Conservation (phyloP, 2,888 invertebrate genomes). For the Eupithecia dodoneata region DNA sequence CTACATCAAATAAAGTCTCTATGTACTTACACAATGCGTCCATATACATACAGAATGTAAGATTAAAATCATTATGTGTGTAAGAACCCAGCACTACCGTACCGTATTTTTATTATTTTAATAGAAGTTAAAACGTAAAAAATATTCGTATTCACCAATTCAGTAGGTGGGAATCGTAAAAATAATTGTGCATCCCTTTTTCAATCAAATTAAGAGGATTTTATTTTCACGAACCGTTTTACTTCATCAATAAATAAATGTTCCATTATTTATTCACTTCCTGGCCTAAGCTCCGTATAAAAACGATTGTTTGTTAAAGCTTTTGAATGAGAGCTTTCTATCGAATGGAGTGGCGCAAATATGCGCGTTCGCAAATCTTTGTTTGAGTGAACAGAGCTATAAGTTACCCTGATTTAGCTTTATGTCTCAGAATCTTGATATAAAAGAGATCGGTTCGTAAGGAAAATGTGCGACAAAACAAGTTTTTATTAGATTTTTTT, state of each 20-base stretch:
- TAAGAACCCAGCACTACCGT: neutral
- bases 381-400: conserved; percentile 39
- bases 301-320: conserved; percentile 50
- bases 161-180: neutral
- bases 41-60: neutral
- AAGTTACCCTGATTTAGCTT: conserved; percentile 11
- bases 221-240: conserved; percentile 20
- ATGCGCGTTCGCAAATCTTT: conserved; percentile 48
- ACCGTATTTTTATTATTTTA: neutral
- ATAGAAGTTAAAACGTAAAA: neutral
- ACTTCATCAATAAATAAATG: conserved; percentile 24
- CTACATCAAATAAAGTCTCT: neutral
- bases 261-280: conserved; percentile 33
- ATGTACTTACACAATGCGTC: neutral
- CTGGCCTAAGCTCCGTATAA: conserved; percentile 35
- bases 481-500: neutral
- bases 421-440: conserved; percentile 5
- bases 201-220: conserved; percentile 26
- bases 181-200: conserved; percentile 23
- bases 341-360: conserved; percentile 52
- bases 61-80: neutral
- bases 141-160: neutral
- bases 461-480: neutral
- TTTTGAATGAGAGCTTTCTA: conserved; percentile 48
- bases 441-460: neutral